Base-by-base conservation (phyloP, 2,113 vertebrate genomes). In the Crocuta crocuta region DNA sequence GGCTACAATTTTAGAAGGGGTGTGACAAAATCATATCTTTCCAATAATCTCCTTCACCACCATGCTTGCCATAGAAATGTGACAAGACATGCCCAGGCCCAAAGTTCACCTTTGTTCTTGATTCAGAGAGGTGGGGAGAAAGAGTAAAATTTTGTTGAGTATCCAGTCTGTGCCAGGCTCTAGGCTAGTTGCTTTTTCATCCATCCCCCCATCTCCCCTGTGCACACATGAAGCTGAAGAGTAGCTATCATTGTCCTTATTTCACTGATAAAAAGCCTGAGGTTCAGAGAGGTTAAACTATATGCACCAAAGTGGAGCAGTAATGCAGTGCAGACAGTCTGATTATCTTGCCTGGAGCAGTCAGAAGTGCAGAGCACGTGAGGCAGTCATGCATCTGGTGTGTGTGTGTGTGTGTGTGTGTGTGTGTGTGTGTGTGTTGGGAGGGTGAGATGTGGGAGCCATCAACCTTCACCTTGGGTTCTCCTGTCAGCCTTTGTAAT, bases 401-500 rank as follows among this genome's bases (percentile, higher is more conserved):
- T 45, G 50, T 23, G 58, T 58, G 58, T 58, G 55, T 58, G 16
- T 55, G 17, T 55, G 55, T 19, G 55, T 19, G 55, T 19, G 58
- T 58, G 58, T 61, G 55, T 23, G 55, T 58, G 58, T 2, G 10
- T n/a, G 43, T 17, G 24, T 21, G 35, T 5, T 31, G 61, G 21
- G 39, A 26, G 21, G n/a, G 50, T n/a, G 63, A 45, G 43, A 53
- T 10, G 3, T 35, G 10, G 28, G 48, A 74, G 21, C 65, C 4
- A 16, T 17, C 0, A 0, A 43, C 80, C 5, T 71, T 95, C 73
- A 48, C n/a, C 5, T 4, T 10, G 76, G 63, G 71, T 2, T 16
- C 71, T 92, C 23, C 81, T 93, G 80, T 33, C 85, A 63, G 50
- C 48, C n/a, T 81, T 84, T 90, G 63, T 79, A 35, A 89, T 58